Percentiles rank a stretch among this genome's conserved stretches.
These are phyloP conservation scores for Rhopilema esculentum DNA, from an alignment of 30 jellyfish, hydroid and myxozoan species.

Conservation along the genomic window DNA sequence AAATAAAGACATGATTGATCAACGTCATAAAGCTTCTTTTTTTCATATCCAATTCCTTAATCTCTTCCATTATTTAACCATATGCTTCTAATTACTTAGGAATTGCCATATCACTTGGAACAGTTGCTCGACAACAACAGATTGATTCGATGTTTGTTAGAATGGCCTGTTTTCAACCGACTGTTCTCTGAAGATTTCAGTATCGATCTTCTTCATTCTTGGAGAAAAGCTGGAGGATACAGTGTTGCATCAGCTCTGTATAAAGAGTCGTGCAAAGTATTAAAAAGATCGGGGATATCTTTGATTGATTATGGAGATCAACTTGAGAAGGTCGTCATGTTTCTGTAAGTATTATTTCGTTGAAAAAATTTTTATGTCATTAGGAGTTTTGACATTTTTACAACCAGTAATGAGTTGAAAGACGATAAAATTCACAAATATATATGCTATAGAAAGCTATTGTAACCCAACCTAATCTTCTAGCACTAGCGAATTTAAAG, in stretches of 20 bases:
- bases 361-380: too few relatives aligned
- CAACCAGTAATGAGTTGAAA: too few relatives aligned
- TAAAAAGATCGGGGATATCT: conserved; percentile 56
- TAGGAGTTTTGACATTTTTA: too few relatives aligned
- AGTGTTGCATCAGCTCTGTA: conserved; percentile 94
- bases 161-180: conserved; percentile 98
- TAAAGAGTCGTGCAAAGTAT: conserved; percentile 76
- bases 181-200: conserved; percentile 95
- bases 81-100: too few relatives aligned
- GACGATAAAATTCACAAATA: too few relatives aligned
- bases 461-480: too few relatives aligned
- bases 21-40: too few relatives aligned
- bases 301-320: conserved; percentile 84
- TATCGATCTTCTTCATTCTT: conserved; percentile 88
- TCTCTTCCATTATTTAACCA: too few relatives aligned
- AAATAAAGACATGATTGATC: too few relatives aligned
- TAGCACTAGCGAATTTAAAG: too few relatives aligned
- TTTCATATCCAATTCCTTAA: too few relatives aligned
- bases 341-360: conserved; percentile 67
- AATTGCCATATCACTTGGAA: conserved; percentile 94
- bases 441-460: too few relatives aligned
- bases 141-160: conserved; percentile 85
- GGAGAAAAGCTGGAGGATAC: conserved; percentile 99
- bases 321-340: conserved; percentile 84
- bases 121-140: conserved; percentile 91